Conservation (phyloP, 2,888 invertebrate species). For the Fragum whitleyi region DNA sequence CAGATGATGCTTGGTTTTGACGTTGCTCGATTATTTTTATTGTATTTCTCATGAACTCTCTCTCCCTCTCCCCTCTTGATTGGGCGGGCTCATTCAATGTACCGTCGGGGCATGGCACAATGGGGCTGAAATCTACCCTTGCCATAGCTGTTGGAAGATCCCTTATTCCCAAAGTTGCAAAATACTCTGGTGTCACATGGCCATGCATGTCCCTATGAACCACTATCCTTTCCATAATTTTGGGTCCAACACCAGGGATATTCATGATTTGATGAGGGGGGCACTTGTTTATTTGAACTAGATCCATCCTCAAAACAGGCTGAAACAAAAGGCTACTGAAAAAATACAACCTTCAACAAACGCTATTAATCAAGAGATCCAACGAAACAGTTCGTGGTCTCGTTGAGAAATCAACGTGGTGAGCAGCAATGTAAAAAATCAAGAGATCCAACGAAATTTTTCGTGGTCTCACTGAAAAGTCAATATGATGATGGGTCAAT, state of each 20-base stretch:
- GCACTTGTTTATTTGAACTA: too few relatives aligned
- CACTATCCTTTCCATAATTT: conserved; percentile 5
- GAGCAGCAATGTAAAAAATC: background rate
- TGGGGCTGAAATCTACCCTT: background rate
- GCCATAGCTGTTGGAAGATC: conserved; percentile 3
- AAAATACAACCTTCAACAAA: background rate
- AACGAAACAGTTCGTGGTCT: background rate
- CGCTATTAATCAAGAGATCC: background rate
- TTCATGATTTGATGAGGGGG: background rate
- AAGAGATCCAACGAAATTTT: background rate
- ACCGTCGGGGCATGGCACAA: background rate
- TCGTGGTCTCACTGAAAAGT: background rate
- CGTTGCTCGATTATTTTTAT: background rate
- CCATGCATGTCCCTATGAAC: background rate
- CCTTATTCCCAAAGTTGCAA: conserved; percentile 1
- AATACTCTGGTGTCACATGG: background rate
- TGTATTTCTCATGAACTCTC: conserved; percentile 6
- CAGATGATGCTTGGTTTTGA: background rate
- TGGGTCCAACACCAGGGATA: background rate
- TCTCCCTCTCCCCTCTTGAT: background rate
- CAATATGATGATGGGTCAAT: background rate
- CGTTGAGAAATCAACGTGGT: background rate
- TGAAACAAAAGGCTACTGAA: too few relatives aligned
- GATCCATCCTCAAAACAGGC: too few relatives aligned
- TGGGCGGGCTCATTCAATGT: background rate